These are phyloP conservation scores for Holothuria glaberrima DNA, from an alignment of 35 echinoderm and acorn worm genomes.

Conservation along the genomic window DNA sequence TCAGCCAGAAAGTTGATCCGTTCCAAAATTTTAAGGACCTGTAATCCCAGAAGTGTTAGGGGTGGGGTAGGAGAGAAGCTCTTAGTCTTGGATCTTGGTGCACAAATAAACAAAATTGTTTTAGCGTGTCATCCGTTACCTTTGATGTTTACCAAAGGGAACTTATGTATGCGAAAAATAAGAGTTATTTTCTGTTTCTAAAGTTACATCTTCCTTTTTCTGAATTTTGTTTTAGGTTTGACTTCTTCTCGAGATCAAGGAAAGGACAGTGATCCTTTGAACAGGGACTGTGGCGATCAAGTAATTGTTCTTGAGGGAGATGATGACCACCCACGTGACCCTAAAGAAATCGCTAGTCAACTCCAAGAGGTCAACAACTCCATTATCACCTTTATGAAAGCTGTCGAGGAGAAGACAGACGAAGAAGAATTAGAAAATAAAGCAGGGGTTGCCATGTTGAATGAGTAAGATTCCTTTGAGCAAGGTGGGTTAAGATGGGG, in stretches of 20 bases:
- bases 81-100: too few relatives aligned
- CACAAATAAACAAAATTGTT: too few relatives aligned
- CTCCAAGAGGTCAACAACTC: constrained; percentile 77
- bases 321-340: constrained; percentile 66
- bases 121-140: too few relatives aligned
- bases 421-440: constrained; percentile 56
- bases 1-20: too few relatives aligned
- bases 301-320: constrained; percentile 17
- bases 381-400: constrained; percentile 80
- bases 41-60: too few relatives aligned
- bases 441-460: constrained; percentile 34
- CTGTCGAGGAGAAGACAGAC: constrained; percentile 66
- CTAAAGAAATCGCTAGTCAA: constrained; percentile 68
- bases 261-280: neutral
- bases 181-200: too few relatives aligned
- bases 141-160: too few relatives aligned
- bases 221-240: neutral
- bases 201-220: too few relatives aligned
- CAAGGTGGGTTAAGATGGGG: too few relatives aligned
- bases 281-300: neutral
- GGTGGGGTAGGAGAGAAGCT: too few relatives aligned
- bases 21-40: too few relatives aligned
- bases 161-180: neutral
- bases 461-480: neutral
- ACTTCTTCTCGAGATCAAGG: neutral